These are phyloP conservation scores for Sebastes kiyomatsui DNA, from an alignment of 2,797 vertebrate species.

Conservation along the genomic window DNA sequence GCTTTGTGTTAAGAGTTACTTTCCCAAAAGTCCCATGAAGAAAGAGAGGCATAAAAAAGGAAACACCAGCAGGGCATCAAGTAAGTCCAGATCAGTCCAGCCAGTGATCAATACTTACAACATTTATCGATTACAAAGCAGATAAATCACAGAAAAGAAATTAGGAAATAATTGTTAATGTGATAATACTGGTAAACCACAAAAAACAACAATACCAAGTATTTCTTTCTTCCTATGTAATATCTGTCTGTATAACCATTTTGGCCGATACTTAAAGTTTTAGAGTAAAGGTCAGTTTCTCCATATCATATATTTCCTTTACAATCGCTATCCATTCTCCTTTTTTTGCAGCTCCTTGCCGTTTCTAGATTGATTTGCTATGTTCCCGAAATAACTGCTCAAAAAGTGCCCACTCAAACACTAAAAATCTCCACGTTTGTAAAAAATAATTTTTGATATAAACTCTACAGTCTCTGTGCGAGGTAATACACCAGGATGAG, in stretches of 20 bases:
- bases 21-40: neutral
- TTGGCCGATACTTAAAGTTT: neutral
- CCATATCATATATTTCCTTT: neutral
- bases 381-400: neutral
- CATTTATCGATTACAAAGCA: neutral
- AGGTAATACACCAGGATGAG: neutral
- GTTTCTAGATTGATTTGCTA: neutral
- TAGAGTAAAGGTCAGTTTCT: neutral
- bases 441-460: neutral
- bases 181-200: neutral
- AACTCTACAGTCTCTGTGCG: neutral
- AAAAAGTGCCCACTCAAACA: neutral
- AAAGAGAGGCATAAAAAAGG: neutral
- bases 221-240: no score
- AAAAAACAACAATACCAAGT: no score
- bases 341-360: neutral
- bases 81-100: neutral
- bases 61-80: neutral
- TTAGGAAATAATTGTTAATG: neutral
- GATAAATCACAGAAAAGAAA: neutral
- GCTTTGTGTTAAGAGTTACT: neutral
- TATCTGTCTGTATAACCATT: neutral
- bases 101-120: neutral
- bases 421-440: neutral
- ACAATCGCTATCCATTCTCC: neutral